Conservation (phyloP, 2,797 vertebrate genomes). For the Clarias fuscus region DNA sequence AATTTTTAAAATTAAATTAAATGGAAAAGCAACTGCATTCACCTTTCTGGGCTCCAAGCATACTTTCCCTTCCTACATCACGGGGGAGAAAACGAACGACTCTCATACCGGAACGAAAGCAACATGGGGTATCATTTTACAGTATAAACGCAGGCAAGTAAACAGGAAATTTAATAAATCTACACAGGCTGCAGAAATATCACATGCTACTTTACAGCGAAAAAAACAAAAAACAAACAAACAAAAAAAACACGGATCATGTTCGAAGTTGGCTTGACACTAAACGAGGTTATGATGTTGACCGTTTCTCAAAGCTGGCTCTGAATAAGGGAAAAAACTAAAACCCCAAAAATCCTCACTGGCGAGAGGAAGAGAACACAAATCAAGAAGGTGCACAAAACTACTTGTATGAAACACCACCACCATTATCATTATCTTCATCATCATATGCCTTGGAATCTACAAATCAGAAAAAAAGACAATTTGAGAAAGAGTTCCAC, state of each 20-base stretch:
- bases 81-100: background rate
- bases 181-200: constrained; percentile 44
- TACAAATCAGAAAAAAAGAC: constrained; percentile 61
- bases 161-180: constrained; percentile 41
- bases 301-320: background rate
- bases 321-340: background rate
- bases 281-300: background rate
- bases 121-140: background rate
- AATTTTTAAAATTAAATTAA: too few species aligned
- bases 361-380: background rate
- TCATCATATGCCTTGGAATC: constrained; percentile 23
- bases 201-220: constrained; percentile 43
- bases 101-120: background rate
- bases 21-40: background rate
- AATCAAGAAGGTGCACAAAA: constrained; percentile 29
- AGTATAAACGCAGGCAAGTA: constrained; percentile 44
- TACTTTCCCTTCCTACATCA: constrained; percentile 15
- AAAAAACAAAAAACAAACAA: too few species aligned
- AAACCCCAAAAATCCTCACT: background rate
- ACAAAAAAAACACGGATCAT: background rate
- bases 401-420: constrained; percentile 55
- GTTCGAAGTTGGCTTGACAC: background rate
- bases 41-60: constrained; percentile 1
- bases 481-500: constrained; percentile 39
- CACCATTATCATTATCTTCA: constrained; percentile 60